phyloP scores from a whole-genome alignment of 2,113 vertebrate species.

The Trichomycterus rosablanca region DNA sequence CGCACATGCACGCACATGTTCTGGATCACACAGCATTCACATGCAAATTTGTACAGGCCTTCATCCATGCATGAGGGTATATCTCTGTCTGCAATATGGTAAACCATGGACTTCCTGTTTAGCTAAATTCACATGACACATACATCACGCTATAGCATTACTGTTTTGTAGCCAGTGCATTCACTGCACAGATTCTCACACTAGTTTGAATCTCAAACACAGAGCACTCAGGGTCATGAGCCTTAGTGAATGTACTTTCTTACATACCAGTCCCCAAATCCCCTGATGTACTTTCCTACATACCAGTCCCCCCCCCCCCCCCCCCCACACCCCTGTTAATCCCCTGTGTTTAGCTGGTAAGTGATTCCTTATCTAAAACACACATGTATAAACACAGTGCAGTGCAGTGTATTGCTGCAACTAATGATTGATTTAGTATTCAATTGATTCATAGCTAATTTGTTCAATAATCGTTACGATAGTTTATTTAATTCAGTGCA shows the following conservation, averaged over 20 bases:
- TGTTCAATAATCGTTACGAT: conserved; percentile 44
- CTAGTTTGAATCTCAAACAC: not conserved
- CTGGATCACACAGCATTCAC: not conserved
- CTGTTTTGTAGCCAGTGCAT: too few relatives aligned
- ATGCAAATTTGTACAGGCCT: not conserved
- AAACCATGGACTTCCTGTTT: not conserved
- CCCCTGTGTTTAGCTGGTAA: not conserved
- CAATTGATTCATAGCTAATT: too few relatives aligned
- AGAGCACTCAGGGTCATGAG: not conserved
- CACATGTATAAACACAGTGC: conserved; percentile 23
- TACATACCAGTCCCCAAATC: too few relatives aligned
- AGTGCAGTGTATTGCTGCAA: conserved; percentile 1
- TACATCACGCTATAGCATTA: too few relatives aligned
- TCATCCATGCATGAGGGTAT: not conserved
- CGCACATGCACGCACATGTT: not conserved
- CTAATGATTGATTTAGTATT: not conserved
- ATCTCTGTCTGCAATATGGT: not conserved
- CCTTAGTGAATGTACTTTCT: too few relatives aligned
- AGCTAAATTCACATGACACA: not conserved
- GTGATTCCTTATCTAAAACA: not conserved
- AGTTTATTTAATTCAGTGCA: too few relatives aligned
- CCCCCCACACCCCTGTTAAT: not conserved
- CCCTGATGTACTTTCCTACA: too few relatives aligned
- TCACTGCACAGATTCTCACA: conserved; percentile 5
- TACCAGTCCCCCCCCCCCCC: not conserved